Percentiles rank a stretch among this genome's conserved stretches.
These are phyloP conservation scores for Leucoraja ocellata DNA, from an alignment of 2,797 vertebrate species.

Conservation along the genomic window DNA sequence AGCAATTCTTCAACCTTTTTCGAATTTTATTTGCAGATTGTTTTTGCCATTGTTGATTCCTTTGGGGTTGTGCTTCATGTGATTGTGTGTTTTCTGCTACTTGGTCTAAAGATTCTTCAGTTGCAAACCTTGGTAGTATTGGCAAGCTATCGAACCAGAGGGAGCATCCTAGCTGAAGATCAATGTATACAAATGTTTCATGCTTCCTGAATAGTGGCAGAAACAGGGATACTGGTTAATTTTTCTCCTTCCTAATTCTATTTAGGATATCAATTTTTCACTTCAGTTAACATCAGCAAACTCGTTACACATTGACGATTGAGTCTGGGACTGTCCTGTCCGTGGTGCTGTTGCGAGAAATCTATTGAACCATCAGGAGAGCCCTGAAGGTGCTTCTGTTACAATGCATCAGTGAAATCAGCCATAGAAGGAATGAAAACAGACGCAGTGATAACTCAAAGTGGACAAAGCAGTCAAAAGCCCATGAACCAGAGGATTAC, in stretches of 20 bases:
- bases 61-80: not conserved
- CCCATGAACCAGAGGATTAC: not conserved
- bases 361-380: not conserved
- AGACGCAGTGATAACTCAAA: not conserved
- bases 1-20: not conserved
- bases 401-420: not conserved
- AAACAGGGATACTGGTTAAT: no score
- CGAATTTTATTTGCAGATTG: not conserved
- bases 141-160: not conserved
- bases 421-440: not conserved
- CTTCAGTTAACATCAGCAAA: not conserved
- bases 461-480: not conserved
- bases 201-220: not conserved
- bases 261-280: not conserved
- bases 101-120: not conserved
- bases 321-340: not conserved
- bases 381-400: not conserved
- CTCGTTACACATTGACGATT: not conserved
- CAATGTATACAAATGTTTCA: not conserved
- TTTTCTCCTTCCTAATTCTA: not conserved
- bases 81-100: not conserved
- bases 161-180: not conserved
- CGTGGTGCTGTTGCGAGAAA: not conserved
- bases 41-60: not conserved
- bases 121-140: not conserved